Base-by-base conservation (phyloP, 2,888 invertebrate species). In the Campopleginae sp. region DNA sequence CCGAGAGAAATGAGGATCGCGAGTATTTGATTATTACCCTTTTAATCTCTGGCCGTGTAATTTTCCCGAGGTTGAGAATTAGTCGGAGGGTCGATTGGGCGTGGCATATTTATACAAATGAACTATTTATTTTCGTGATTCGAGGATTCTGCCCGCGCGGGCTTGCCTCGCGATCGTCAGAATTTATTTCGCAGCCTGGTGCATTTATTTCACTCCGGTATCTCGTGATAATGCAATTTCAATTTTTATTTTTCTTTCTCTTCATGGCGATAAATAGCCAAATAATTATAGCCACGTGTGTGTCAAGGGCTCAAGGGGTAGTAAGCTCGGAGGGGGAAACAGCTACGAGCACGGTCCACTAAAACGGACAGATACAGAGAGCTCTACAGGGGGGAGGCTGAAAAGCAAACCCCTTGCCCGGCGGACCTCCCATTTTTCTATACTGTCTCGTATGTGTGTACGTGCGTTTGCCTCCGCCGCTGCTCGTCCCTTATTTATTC, bases 1-100 rank as follows among this genome's bases (percentile, higher is more conserved):
- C 85, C 90, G 63, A 90, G 90, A 82, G 79, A 85, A 85, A 85
- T 72, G 85, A 85, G 82, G 82, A 82, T 77, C 23, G 82, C 71
- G 85, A 66, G 89, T 91, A 92, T 92, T 93, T 93, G 92, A 93
- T 93, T 93, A 93, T 93, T 93, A 93, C 92, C 93, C 93, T 92
- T 92, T 93, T 93, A 93, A 93, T 93, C 90, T 88, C 72, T 54
- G 82, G 87, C 75, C 85, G 79, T 80, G 84, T 82, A 74, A 77
- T 82, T 80, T 84, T 38, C 68, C 54, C 31, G 75, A 66, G 80
- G 33, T 33, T 80, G 58, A 58, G 54, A 79, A 85, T 82, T 85
- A 63, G 76, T 79, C 72, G 68, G 77, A 77, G 76, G 82, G 82
- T 82, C 31, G 76, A 85, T 80, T 33, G 65, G 27, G 12, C 65